Evolutionary conservation across 2,797 vertebrate genomes (phyloP).

Genomic region (Bovichtus variegatus): DNA sequence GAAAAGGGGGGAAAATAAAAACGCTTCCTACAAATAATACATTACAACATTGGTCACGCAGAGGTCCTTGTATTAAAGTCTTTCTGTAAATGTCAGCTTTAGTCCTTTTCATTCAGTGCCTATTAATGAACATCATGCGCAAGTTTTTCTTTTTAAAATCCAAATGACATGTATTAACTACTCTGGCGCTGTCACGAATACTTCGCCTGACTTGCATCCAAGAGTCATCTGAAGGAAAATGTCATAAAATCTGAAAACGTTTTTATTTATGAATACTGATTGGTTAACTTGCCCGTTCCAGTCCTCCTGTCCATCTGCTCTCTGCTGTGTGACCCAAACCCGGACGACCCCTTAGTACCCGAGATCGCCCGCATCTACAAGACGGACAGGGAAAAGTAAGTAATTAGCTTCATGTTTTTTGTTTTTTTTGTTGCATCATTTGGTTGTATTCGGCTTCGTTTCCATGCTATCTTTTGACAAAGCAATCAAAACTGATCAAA

Average conservation of each 20-base stretch:
- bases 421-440: not conserved
- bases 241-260: not conserved
- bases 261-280: slow-evolving; percentile 14
- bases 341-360: slow-evolving; percentile 99
- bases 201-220: not conserved
- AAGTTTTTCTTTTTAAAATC: not conserved
- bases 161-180: not conserved
- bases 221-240: not conserved
- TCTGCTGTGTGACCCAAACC: slow-evolving; percentile 99
- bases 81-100: slow-evolving; percentile 35
- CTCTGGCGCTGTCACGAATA: not conserved
- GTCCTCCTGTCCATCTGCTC: slow-evolving; percentile 99
- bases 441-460: not conserved
- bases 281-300: slow-evolving; percentile 61
- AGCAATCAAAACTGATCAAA: not conserved
- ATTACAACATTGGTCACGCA: not conserved
- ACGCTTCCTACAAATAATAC: not conserved
- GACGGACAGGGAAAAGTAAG: slow-evolving; percentile 99
- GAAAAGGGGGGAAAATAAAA: not conserved
- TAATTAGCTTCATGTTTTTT: not conserved
- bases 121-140: not conserved
- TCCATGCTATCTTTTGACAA: not conserved
- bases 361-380: slow-evolving; percentile 99
- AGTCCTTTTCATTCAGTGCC: not conserved
- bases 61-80: not conserved